Evolutionary conservation across 1,140 invertebrate species (phyloP), one percentile per base, ranked within the genome.

Genomic region (Drosophila equinoxialis): DNA sequence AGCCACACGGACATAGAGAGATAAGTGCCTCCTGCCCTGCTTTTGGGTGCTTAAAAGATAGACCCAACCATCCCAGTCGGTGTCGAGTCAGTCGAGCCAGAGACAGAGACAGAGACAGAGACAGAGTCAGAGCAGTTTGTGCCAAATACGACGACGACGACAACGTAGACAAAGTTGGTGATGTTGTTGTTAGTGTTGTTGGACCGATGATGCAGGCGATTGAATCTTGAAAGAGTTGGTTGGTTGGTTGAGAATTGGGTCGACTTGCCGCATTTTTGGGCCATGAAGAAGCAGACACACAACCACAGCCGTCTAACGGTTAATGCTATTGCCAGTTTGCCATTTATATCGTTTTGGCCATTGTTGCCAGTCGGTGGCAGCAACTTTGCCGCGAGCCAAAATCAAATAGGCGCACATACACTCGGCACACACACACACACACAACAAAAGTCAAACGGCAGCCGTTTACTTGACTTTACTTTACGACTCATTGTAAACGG

Each of bases 271-370:
- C 80, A 84, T 84, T 80, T 87, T 87, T 87, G 83, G 83, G 64
- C 42, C 73, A 68, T 68, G 72, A 65, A 67, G 65, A 68, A 57
- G 60, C 61, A 66, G 39, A 14, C 30, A 39, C 17, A 39, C 51
- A 74, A 42, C 42, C 51, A 35, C 68, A 75, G 74, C 66, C 61
- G 65, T 30, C 77, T 81, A 87, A 90, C 84, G 85, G 84, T 87
- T 87, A 89, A 87, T 83, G 80, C 84, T 87, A 87, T 87, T 87
- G 84, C 84, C 80, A 82, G 76, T 80, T 30, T 87, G 83, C 77
- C 83, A 83, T 83, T 86, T 86, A 86, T 86, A 75, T 83, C 59
- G 57, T 37, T 59, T 59, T 54, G 77, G 65, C 84, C 80, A 87
- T 87, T 87, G 83, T 86, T 86, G 45, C 79, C 74, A 69, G 65